Evolutionary conservation across 1,140 invertebrate genomes (phyloP).

Genomic region (Caenorhabditis latens): DNA sequence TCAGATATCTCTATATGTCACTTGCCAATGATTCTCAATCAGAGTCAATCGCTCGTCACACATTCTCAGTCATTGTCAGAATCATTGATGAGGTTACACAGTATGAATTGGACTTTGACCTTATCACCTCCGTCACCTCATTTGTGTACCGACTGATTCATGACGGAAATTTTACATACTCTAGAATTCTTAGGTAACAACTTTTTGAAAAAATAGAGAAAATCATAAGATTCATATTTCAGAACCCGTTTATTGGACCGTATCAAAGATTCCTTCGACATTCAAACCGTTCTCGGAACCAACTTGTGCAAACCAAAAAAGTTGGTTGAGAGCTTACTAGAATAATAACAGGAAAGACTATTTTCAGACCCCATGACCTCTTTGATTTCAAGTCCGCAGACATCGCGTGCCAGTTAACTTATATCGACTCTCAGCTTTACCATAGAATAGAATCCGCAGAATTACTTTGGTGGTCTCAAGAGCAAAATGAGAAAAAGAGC

Average conservation of each 20-base stretch:
- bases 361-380: conserved; percentile 63
- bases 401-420: conserved; percentile 96
- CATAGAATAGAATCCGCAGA: conserved; percentile 94
- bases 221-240: conserved; percentile 38
- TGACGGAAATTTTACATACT: conserved; percentile 70
- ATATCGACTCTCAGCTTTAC: conserved; percentile 94
- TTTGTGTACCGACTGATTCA: conserved; percentile 72
- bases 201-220: background rate
- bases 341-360: background rate
- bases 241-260: conserved; percentile 69
- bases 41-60: conserved; percentile 69
- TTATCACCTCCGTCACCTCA: conserved; percentile 69
- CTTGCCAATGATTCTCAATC: conserved; percentile 59
- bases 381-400: conserved; percentile 68
- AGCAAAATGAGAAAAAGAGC: conserved; percentile 95
- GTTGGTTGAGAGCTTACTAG: background rate
- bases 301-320: conserved; percentile 57
- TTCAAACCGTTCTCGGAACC: conserved; percentile 30
- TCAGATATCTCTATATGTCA: conserved; percentile 72
- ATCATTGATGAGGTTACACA: conserved; percentile 72
- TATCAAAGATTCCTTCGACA: conserved; percentile 64
- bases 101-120: conserved; percentile 67
- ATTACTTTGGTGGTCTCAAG: conserved; percentile 94
- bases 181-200: conserved; percentile 68
- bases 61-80: conserved; percentile 73